These are phyloP conservation scores for Sigmodon hispidus DNA, from an alignment of 2,113 vertebrate genomes.

Conservation along the genomic window DNA sequence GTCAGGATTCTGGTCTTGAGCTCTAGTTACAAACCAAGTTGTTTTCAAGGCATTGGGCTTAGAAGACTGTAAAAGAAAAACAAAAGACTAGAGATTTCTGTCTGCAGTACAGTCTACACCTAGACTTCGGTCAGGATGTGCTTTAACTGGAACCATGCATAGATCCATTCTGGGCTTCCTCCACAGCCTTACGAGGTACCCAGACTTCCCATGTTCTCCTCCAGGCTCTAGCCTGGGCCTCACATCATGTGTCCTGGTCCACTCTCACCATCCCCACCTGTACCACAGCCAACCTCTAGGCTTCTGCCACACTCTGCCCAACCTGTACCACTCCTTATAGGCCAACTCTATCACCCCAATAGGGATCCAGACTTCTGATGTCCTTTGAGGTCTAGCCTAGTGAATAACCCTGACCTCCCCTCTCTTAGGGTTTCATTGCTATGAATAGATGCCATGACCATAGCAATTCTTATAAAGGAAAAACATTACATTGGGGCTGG, in stretches of 20 bases:
- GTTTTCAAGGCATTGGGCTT: background rate
- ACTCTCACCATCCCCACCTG: background rate
- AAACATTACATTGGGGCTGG: background rate
- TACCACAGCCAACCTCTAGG: background rate
- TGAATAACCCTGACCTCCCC: background rate
- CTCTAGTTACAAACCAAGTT: background rate
- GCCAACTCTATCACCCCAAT: background rate
- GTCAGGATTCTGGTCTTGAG: background rate
- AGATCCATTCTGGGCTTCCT: background rate
- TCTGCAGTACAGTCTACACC: background rate
- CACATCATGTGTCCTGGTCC: background rate
- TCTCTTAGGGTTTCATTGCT: background rate
- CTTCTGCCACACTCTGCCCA: background rate
- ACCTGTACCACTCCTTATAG: background rate
- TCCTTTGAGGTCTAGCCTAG: background rate
- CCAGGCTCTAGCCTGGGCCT: background rate
- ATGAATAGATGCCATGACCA: background rate
- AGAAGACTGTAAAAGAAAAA: background rate
- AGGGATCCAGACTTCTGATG: background rate
- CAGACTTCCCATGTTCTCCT: background rate
- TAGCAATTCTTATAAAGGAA: background rate
- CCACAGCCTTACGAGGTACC: background rate
- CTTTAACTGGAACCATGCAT: background rate
- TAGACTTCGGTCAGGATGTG: background rate
- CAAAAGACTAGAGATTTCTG: background rate